These are phyloP conservation scores for Turnix velox DNA, from an alignment of 2,113 vertebrate species.

Conservation along the genomic window DNA sequence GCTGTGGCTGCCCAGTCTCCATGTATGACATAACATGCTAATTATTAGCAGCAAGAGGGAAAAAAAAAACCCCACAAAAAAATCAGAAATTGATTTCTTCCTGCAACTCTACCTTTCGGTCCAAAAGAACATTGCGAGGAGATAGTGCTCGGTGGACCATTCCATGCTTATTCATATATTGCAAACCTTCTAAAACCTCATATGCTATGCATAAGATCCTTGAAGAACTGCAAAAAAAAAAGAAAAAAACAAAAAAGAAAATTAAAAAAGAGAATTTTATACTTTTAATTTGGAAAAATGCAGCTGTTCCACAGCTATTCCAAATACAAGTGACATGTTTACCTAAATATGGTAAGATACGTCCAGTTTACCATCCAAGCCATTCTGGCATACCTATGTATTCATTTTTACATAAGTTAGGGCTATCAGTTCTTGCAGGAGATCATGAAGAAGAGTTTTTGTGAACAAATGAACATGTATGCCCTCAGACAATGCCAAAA, in stretches of 20 bases:
- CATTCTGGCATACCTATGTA: neutral
- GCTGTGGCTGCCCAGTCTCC: neutral
- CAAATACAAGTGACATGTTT: neutral
- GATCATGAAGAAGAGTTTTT: neutral
- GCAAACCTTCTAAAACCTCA: slow-evolving; percentile 89
- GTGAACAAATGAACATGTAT: neutral
- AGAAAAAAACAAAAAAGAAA: neutral
- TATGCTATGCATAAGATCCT: slow-evolving; percentile 85
- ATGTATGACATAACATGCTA: neutral
- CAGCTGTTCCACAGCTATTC: neutral
- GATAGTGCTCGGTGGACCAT: slow-evolving; percentile 92
- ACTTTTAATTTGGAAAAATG: neutral
- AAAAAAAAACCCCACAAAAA: neutral
- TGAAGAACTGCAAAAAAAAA: slow-evolving; percentile 68
- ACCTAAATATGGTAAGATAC: neutral
- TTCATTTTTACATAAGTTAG: neutral
- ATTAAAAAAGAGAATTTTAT: neutral
- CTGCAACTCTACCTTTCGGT: slow-evolving; percentile 81
- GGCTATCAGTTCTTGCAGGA: too few relatives aligned
- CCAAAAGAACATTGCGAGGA: slow-evolving; percentile 88
- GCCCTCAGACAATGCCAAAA: too few relatives aligned
- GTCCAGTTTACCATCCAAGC: neutral
- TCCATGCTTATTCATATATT: slow-evolving; percentile 91
- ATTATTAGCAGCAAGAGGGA: neutral
- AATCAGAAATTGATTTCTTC: neutral